Percentiles rank a stretch among this genome's conserved stretches.
Evolutionary conservation across 2,797 vertebrate genomes (phyloP).

Genomic region (Mycteria americana): DNA sequence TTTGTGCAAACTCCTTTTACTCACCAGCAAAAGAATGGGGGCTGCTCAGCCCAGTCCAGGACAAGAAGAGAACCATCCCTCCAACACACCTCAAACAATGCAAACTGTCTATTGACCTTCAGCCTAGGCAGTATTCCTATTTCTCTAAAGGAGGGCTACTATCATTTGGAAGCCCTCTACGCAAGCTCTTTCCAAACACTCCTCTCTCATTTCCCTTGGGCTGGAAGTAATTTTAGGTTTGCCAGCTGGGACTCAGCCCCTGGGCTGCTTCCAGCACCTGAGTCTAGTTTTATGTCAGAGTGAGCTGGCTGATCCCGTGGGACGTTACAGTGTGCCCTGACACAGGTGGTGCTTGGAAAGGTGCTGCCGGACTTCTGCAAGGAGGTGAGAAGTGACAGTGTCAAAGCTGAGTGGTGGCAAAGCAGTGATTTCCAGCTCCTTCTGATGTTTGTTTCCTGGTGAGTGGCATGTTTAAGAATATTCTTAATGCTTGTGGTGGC

Average conservation of each 20-base stretch:
- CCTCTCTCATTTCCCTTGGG: background rate
- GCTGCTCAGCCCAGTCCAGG: background rate
- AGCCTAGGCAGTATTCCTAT: background rate
- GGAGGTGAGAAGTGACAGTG: background rate
- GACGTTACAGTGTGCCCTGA: background rate
- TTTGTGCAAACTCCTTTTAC: background rate
- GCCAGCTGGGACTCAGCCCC: slow-evolving; percentile 37
- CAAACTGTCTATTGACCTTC: background rate
- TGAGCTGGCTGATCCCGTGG: slow-evolving; percentile 10
- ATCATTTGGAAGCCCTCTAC: background rate
- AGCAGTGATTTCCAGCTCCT: background rate
- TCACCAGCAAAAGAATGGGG: background rate
- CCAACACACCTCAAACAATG: background rate
- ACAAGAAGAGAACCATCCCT: background rate
- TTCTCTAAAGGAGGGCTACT: background rate
- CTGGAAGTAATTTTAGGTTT: slow-evolving; percentile 25
- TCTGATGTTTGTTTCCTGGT: slow-evolving; percentile 53
- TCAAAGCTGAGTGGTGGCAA: background rate
- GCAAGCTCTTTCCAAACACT: slow-evolving; percentile 21
- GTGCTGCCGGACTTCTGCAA: background rate
- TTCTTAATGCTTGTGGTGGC: background rate
- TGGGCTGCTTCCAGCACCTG: slow-evolving; percentile 45
- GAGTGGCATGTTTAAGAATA: background rate
- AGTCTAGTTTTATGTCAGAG: slow-evolving; percentile 11
- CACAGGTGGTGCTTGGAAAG: background rate